Percentiles rank a stretch among this genome's conserved stretches.
Conservation (phyloP, 2,797 vertebrate genomes). For the Buceros bicornis region DNA sequence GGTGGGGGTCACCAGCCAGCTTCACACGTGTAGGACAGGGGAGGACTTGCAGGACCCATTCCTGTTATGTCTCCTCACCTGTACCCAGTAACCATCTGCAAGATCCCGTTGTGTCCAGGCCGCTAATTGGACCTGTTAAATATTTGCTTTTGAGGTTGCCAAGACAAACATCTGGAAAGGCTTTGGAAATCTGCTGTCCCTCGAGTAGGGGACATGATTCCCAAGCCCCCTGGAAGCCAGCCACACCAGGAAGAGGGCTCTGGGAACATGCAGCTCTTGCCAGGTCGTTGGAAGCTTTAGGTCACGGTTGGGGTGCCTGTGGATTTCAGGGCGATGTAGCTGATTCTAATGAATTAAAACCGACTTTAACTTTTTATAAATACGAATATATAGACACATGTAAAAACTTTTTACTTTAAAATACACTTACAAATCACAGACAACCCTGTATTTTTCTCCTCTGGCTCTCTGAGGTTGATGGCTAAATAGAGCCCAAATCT, state of each 20-base stretch:
- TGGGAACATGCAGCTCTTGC: neutral
- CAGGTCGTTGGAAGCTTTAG: neutral
- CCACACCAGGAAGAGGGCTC: neutral
- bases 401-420: neutral
- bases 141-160: neutral
- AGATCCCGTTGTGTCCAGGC: neutral
- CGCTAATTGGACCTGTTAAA: neutral
- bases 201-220: neutral
- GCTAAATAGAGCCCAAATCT: neutral
- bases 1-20: neutral
- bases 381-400: accelerated
- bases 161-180: conserved; percentile 42
- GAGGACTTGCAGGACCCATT: neutral
- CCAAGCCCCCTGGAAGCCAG: conserved; percentile 15
- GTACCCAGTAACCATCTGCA: neutral
- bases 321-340: neutral
- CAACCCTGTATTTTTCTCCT: neutral
- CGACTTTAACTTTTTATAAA: neutral
- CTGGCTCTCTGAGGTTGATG: neutral
- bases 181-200: neutral
- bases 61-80: neutral
- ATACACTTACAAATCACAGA: neutral
- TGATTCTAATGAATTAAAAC: neutral
- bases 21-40: neutral
- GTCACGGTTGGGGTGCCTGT: neutral